These are phyloP conservation scores for Leptopilina myrica DNA, from an alignment of 2,888 invertebrate genomes.

Conservation along the genomic window DNA sequence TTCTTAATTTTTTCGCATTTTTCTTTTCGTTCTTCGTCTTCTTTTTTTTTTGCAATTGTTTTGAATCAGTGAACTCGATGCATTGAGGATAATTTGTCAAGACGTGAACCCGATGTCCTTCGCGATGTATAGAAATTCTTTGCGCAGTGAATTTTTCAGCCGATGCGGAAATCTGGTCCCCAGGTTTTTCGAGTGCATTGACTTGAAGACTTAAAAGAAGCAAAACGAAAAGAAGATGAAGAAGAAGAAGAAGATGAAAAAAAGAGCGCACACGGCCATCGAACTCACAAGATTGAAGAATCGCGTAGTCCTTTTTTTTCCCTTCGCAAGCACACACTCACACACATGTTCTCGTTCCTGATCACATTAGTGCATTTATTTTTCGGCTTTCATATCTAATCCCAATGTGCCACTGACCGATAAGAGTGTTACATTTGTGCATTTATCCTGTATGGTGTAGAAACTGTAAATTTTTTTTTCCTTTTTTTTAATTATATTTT, in stretches of 20 bases:
- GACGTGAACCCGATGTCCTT: conserved; percentile 1
- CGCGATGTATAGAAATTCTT: background rate
- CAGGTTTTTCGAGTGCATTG: conserved; percentile 35
- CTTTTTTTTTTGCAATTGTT: too few species aligned
- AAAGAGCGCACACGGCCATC: conserved; percentile 19
- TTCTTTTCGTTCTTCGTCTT: too few species aligned
- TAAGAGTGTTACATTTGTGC: too few species aligned
- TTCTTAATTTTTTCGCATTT: too few species aligned
- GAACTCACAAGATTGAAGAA: conserved; percentile 36
- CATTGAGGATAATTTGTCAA: conserved; percentile 1
- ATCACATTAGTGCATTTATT: too few species aligned
- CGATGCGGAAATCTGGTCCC: conserved; percentile 36
- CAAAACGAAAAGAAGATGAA: background rate
- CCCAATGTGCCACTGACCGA: too few species aligned
- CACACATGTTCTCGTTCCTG: background rate
- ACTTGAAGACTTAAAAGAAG: conserved; percentile 27
- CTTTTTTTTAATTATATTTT: too few species aligned
- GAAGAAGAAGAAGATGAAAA: too few species aligned
- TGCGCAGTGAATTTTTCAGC: conserved; percentile 3
- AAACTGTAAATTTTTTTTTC: too few species aligned
- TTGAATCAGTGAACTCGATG: conserved; percentile 13
- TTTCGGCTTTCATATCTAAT: too few species aligned
- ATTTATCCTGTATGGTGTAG: too few species aligned
- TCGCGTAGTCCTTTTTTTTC: conserved; percentile 32
- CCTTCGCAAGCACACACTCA: background rate